A percentile compares a stretch with the other conserved stretches of the same genome.
These are phyloP conservation scores for Thripadectes ignobilis DNA, from an alignment of 2,797 vertebrate species.

Conservation along the genomic window DNA sequence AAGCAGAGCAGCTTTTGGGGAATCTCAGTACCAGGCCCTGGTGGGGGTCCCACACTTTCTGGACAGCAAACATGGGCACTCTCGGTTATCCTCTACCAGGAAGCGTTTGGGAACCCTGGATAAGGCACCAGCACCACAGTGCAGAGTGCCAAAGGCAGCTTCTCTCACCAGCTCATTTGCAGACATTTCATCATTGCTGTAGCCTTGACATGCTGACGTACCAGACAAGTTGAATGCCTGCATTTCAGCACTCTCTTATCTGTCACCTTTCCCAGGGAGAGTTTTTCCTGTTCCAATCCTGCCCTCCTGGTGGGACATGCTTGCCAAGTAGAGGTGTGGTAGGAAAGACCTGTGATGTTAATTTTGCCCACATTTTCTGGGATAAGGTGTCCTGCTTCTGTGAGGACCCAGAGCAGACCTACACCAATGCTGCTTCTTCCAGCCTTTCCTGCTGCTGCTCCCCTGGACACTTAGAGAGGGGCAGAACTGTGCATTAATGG, in stretches of 20 bases:
- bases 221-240: conserved; percentile 20
- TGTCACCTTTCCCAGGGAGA: not conserved
- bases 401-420: not conserved
- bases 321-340: not conserved
- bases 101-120: not conserved
- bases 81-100: accelerated
- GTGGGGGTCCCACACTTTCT: not conserved
- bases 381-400: not conserved
- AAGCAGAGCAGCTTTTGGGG: not conserved
- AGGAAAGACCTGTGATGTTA: not conserved
- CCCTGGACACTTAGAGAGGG: not conserved
- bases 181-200: not conserved
- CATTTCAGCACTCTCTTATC: conserved; percentile 40
- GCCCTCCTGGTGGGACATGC: not conserved
- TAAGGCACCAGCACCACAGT: not conserved
- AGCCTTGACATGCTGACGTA: not conserved
- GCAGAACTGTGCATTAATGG: not conserved
- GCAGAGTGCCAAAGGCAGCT: not conserved
- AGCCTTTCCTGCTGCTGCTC: not conserved
- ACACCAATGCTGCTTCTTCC: not conserved
- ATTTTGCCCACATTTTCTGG: not conserved
- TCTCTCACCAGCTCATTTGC: not conserved
- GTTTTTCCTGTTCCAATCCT: not conserved
- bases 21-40: accelerated
- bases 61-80: not conserved